A percentile compares a stretch with the other conserved stretches of the same genome.
These are phyloP conservation scores for Amiota mariae DNA, from an alignment of 2,888 invertebrate genomes.

Conservation along the genomic window DNA sequence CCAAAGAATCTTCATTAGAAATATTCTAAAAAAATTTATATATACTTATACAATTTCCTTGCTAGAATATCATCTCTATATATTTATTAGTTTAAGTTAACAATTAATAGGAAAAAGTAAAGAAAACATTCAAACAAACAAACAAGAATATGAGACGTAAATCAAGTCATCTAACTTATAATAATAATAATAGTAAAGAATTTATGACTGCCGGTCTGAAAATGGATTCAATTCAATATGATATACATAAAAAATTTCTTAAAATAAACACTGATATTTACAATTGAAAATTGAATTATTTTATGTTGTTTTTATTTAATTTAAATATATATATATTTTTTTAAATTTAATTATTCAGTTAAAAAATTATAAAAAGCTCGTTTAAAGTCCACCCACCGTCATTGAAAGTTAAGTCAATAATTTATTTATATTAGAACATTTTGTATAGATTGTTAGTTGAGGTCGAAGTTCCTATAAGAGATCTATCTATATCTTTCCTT, in stretches of 20 bases:
- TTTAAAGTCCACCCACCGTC: too few species aligned
- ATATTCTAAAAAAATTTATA: conserved; percentile 6
- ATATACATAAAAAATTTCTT: too few species aligned
- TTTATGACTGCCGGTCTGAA: conserved; percentile 62
- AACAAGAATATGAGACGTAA: not conserved
- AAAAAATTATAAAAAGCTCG: too few species aligned
- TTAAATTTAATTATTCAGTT: too few species aligned
- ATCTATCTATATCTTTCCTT: too few species aligned
- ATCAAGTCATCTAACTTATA: not conserved
- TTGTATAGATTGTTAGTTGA: too few species aligned
- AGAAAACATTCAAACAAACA: not conserved
- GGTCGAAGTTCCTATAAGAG: too few species aligned
- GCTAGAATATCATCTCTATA: not conserved
- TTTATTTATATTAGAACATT: too few species aligned
- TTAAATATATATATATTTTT: not conserved
- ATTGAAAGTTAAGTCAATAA: too few species aligned
- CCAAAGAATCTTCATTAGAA: conserved; percentile 51
- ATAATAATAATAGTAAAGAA: conserved; percentile 45
- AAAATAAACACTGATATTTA: conserved; percentile 36
- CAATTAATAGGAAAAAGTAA: not conserved
- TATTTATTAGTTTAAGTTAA: not conserved
- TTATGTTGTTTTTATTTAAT: conserved; percentile 14
- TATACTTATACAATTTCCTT: conserved; percentile 11
- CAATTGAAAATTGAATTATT: conserved; percentile 46
- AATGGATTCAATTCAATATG: conserved; percentile 47